These are phyloP conservation scores for Podarcis siculus DNA, from an alignment of 2,797 vertebrate species.

Conservation along the genomic window DNA sequence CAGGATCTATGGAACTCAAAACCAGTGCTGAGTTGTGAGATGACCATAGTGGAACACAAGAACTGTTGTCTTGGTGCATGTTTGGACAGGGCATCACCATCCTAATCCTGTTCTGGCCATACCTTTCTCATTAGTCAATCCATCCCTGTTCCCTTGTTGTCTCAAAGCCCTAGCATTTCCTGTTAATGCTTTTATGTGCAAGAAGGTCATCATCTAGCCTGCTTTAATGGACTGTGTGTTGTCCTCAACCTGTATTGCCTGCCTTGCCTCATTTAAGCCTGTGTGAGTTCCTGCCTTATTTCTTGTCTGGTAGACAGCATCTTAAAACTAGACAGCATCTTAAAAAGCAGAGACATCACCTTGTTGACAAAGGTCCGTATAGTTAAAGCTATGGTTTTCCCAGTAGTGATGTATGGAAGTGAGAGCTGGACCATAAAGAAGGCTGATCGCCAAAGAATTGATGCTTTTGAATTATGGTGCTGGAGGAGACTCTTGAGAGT, in stretches of 20 bases:
- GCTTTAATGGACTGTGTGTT: not conserved
- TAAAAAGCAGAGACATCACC: too few relatives aligned
- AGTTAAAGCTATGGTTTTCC: too few relatives aligned
- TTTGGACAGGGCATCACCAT: not conserved
- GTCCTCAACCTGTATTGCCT: not conserved
- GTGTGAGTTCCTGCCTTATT: not conserved
- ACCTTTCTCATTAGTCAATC: not conserved
- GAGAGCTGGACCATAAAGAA: too few relatives aligned
- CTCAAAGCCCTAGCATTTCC: not conserved
- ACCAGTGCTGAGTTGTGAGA: not conserved
- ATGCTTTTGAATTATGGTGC: too few relatives aligned
- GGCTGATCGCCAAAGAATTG: too few relatives aligned
- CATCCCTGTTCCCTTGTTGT: not conserved
- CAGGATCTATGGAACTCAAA: not conserved
- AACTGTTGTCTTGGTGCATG: not conserved
- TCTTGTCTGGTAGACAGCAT: too few relatives aligned
- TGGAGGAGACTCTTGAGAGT: too few relatives aligned
- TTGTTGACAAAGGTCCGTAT: too few relatives aligned
- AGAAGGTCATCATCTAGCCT: not conserved
- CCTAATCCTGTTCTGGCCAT: not conserved
- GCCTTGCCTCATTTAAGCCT: not conserved
- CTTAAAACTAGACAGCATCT: too few relatives aligned
- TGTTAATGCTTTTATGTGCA: not conserved
- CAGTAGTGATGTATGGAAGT: too few relatives aligned
- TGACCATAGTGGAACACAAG: not conserved